Conservation (phyloP, 2,888 invertebrate species). For the Euplexia lucipara region DNA sequence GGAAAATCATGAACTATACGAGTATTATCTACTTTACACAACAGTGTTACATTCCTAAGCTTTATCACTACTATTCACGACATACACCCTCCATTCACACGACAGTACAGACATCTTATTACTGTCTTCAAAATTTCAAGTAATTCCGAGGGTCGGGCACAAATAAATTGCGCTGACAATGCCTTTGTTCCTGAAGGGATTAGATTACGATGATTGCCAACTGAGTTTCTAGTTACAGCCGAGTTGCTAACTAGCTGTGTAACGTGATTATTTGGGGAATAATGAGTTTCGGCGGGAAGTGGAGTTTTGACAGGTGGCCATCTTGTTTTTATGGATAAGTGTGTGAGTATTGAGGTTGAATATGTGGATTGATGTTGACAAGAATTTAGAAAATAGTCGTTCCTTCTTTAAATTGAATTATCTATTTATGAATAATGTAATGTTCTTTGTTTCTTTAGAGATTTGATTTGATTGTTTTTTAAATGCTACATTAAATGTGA, state of each 20-base stretch:
- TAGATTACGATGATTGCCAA: constrained; percentile 61
- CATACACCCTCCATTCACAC: constrained; percentile 37
- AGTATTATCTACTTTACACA: constrained; percentile 22
- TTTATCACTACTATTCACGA: constrained; percentile 53
- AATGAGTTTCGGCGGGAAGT: constrained; percentile 42
- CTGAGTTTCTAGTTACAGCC: constrained; percentile 48
- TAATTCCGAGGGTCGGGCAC: constrained; percentile 53
- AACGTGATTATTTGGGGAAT: constrained; percentile 39
- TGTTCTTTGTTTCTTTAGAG: no score
- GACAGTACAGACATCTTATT: constrained; percentile 42
- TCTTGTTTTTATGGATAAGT: constrained; percentile 23
- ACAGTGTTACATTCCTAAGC: constrained; percentile 28
- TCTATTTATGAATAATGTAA: background rate
- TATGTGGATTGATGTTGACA: background rate
- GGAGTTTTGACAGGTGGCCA: constrained; percentile 47
- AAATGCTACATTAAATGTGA: no score
- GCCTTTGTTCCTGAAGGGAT: constrained; percentile 58
- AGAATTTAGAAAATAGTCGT: background rate
- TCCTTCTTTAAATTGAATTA: background rate
- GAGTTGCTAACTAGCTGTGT: constrained; percentile 44
- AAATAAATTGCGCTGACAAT: constrained; percentile 59
- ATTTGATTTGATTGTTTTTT: no score
- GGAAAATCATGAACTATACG: constrained; percentile 30
- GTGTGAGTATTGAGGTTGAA: background rate
- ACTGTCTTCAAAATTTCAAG: constrained; percentile 56